A percentile compares a stretch with the other conserved stretches of the same genome.
Conservation (phyloP, 2,888 invertebrate species). For the Schizaphis graminum region DNA sequence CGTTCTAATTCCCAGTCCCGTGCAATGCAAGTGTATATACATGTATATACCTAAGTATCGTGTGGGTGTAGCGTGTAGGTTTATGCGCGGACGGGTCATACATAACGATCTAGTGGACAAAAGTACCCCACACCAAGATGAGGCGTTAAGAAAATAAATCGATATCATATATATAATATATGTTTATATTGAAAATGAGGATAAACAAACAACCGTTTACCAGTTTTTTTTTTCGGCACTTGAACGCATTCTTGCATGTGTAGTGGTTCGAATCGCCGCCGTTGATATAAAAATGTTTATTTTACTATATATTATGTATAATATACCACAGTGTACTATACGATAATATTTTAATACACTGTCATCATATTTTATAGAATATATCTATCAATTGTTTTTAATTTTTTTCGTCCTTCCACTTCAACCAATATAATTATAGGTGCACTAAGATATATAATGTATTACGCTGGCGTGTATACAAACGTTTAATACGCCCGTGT, state of each 20-base stretch:
- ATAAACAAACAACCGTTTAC: constrained; percentile 48
- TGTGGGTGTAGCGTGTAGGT: background rate
- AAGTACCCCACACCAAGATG: constrained; percentile 23
- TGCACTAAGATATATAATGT: background rate
- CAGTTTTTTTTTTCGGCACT: constrained; percentile 34
- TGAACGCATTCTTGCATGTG: constrained; percentile 28
- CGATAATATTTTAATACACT: background rate
- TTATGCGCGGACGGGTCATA: constrained; percentile 17
- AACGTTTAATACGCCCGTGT: background rate
- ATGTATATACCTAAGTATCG: background rate
- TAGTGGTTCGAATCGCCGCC: background rate
- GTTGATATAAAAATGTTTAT: constrained; percentile 31
- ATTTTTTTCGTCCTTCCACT: constrained; percentile 17
- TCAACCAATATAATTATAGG: background rate
- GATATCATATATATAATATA: constrained; percentile 44
- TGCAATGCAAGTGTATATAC: background rate
- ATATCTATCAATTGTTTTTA: background rate
- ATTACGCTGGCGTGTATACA: background rate
- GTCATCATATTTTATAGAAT: background rate
- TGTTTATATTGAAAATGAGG: background rate
- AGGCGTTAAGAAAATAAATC: constrained; percentile 63
- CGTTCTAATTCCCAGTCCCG: constrained; percentile 22
- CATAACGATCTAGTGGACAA: constrained; percentile 48
- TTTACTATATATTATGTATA: background rate
- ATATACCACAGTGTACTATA: background rate